Conservation (phyloP, 1,140 invertebrate species). For the Latrodectus geometricus region DNA sequence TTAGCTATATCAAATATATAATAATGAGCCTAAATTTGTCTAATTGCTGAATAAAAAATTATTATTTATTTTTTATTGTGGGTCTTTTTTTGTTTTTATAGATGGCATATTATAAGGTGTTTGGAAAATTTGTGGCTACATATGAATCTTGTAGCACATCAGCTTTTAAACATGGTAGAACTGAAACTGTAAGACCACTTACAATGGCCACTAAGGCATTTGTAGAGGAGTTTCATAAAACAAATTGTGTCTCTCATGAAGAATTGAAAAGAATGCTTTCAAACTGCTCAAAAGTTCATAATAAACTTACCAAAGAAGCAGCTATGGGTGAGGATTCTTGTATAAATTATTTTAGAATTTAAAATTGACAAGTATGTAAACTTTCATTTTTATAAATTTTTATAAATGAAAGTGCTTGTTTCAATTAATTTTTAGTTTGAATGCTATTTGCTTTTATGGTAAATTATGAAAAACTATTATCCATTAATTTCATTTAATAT, state of each 20-base stretch:
- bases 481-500: too few species aligned
- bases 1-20: too few species aligned
- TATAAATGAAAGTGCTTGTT: too few species aligned
- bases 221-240: slow-evolving; percentile 62
- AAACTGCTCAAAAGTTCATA: slow-evolving; percentile 87
- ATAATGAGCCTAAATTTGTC: too few species aligned
- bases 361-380: too few species aligned
- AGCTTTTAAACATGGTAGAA: slow-evolving; percentile 95
- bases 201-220: slow-evolving; percentile 81
- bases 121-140: slow-evolving; percentile 80
- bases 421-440: too few species aligned
- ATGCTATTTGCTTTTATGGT: too few species aligned
- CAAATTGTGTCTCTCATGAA: slow-evolving; percentile 35
- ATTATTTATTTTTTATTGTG: not conserved
- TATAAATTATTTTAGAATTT: too few species aligned
- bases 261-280: slow-evolving; percentile 81
- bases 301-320: slow-evolving; percentile 88
- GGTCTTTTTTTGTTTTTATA: slow-evolving; percentile 66
- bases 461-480: too few species aligned
- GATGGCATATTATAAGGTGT: slow-evolving; percentile 83
- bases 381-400: too few species aligned
- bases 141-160: slow-evolving; percentile 98
- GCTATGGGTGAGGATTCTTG: slow-evolving; percentile 82
- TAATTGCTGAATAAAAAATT: not conserved
- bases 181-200: slow-evolving; percentile 93